Conservation (phyloP, 1,140 invertebrate genomes). For the Drosophila ficusphila region DNA sequence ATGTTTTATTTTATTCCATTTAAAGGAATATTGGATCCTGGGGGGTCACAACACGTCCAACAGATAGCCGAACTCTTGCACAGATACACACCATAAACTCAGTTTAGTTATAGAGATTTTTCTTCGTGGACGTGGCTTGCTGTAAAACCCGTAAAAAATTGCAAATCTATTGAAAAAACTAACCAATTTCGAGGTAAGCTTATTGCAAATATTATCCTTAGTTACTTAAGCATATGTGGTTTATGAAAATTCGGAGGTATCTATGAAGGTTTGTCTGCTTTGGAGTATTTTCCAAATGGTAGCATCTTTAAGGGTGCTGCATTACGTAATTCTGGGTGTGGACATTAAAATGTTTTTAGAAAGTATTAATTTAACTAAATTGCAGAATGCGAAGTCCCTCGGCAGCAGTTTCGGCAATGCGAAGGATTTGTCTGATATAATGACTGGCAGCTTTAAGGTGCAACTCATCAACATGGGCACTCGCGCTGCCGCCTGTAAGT, state of each 20-base stretch:
- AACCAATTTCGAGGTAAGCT: slow-evolving; percentile 82
- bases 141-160: slow-evolving; percentile 81
- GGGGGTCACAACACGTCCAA: slow-evolving; percentile 3
- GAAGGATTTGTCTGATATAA: slow-evolving; percentile 84
- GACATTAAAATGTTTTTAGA: neutral
- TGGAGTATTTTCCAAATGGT: neutral
- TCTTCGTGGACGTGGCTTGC: slow-evolving; percentile 70
- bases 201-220: neutral
- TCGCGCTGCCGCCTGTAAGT: slow-evolving; percentile 90
- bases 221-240: neutral
- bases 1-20: too few species aligned
- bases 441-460: slow-evolving; percentile 86
- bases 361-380: slow-evolving; percentile 3
- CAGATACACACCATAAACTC: slow-evolving; percentile 68
- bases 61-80: slow-evolving; percentile 40
- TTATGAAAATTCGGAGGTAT: slow-evolving; percentile 27
- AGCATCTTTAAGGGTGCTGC: slow-evolving; percentile 5
- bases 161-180: slow-evolving; percentile 84
- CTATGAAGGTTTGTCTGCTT: neutral
- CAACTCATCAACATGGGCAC: slow-evolving; percentile 90
- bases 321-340: slow-evolving; percentile 50
- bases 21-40: neutral
- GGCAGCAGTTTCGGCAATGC: slow-evolving; percentile 83
- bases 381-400: slow-evolving; percentile 82
- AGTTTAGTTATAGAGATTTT: slow-evolving; percentile 81